Conservation (phyloP, 2,113 vertebrate species). For the Bubo scandiacus region DNA sequence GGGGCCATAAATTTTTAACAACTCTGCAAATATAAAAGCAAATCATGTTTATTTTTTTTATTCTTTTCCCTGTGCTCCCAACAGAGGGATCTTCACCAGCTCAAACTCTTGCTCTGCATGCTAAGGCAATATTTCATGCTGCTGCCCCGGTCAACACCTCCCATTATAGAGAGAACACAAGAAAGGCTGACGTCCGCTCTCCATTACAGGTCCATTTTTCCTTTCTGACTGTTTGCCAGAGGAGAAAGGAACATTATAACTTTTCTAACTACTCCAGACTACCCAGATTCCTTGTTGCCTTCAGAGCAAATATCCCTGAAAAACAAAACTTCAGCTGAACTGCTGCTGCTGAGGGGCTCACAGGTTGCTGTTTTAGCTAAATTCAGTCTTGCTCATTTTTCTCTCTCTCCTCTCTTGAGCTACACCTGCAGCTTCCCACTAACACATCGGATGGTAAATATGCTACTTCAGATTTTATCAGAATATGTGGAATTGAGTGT, state of each 20-base stretch:
- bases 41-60: neutral
- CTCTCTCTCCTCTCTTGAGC: neutral
- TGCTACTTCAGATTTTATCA: neutral
- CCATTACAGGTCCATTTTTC: neutral
- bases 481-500: neutral
- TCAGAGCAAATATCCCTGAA: neutral
- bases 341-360: neutral
- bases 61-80: neutral
- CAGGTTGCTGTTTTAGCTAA: neutral
- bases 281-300: neutral
- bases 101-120: neutral
- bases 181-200: neutral
- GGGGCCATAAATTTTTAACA: slow-evolving; percentile 1
- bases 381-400: neutral
- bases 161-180: neutral
- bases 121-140: neutral
- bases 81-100: neutral
- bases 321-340: neutral
- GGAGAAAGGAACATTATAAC: neutral
- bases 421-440: neutral
- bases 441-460: neutral
- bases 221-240: neutral
- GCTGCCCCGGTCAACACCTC: neutral
- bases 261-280: neutral
- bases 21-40: neutral